Base-by-base conservation (phyloP, 2,888 invertebrate genomes). In the Acanthosepion pharaonis region DNA sequence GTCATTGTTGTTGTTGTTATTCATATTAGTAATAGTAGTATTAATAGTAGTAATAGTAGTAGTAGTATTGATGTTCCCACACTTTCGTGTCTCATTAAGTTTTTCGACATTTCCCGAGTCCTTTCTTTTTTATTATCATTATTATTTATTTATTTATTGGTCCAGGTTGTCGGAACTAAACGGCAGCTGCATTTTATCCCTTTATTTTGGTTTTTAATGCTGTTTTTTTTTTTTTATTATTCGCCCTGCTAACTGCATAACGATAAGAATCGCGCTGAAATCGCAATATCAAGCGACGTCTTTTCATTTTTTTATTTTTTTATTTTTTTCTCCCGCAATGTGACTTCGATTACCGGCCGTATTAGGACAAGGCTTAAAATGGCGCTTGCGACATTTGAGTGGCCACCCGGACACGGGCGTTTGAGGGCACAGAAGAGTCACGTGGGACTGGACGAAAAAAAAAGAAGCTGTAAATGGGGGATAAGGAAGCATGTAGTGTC, bases 301-400 rank as follows among this genome's bases (percentile, higher is more conserved):
- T n/a, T 78, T 78, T 33, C 33, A 42, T 42, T 42, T 42, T 42
- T 42, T 42, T 42, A 0, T 1, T 42, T 42, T n/a, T 33, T 33
- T 33, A 33, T 33, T 78, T 78, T 9, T 25, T 78, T n/a, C 18
- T 33, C 33, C 78, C 33, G n/a, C 78, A 78, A 78, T 23, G 78
- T 78, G 78, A 78, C 78, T 78, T 78, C 78, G 78, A 78, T 78
- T 78, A 78, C 78, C n/a, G 78, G 78, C 33, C n/a, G 78, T 78
- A n/a, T 78, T 78, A 78, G n/a, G n/a, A 78, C 78, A 33, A 33
- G n/a, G 78, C 78, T 78, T 78, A 78, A 78, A 78, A 78, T 78
- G 78, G 78, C 78, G n/a, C 78, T 78, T 78, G n/a, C 78, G 78
- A 78, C 78, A 78, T 78, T 78, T 78, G n/a, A 78, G 78, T 78